phyloP scores from a whole-genome alignment of 1,140 invertebrate species.

The Trachelipus rathkii region DNA sequence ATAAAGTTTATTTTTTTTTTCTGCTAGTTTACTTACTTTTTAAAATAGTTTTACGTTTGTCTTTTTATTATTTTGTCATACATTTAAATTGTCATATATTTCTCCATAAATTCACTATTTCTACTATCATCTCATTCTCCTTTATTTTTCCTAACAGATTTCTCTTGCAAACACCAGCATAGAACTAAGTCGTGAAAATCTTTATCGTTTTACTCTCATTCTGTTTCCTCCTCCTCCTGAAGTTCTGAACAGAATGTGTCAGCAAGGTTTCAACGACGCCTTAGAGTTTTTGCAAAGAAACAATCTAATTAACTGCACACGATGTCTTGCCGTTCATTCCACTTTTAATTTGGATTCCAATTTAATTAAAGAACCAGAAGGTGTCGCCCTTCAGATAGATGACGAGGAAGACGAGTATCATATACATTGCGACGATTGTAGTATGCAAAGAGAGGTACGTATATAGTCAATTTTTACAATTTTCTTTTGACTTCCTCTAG shows the following conservation, averaged over 20 bases:
- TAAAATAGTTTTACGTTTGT: no score
- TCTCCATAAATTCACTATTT: neutral
- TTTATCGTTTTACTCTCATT: constrained; percentile 84
- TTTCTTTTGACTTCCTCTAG: no score
- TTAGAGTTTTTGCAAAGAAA: constrained; percentile 86
- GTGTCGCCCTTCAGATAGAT: neutral
- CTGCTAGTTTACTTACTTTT: no score
- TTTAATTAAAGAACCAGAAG: neutral
- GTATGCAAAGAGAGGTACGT: constrained; percentile 24
- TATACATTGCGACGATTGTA: constrained; percentile 35
- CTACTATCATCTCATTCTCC: neutral
- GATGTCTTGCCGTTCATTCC: constrained; percentile 75
- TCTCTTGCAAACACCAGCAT: constrained; percentile 93
- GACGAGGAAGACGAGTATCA: neutral
- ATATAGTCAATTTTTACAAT: no score
- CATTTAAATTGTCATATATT: constrained; percentile 3
- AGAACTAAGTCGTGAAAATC: constrained; percentile 84
- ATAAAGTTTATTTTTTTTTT: no score
- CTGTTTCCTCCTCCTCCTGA: constrained; percentile 93
- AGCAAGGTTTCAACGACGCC: constrained; percentile 96
- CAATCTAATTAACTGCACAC: constrained; percentile 78
- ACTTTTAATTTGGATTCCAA: constrained; percentile 63
- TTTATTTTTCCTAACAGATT: constrained; percentile 58
- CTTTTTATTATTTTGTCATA: neutral
- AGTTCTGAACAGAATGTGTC: constrained; percentile 85